Evolutionary conservation across 2,888 invertebrate genomes (phyloP), one percentile per base, ranked within the genome.

Genomic region (Drosophila tanythrix): DNA sequence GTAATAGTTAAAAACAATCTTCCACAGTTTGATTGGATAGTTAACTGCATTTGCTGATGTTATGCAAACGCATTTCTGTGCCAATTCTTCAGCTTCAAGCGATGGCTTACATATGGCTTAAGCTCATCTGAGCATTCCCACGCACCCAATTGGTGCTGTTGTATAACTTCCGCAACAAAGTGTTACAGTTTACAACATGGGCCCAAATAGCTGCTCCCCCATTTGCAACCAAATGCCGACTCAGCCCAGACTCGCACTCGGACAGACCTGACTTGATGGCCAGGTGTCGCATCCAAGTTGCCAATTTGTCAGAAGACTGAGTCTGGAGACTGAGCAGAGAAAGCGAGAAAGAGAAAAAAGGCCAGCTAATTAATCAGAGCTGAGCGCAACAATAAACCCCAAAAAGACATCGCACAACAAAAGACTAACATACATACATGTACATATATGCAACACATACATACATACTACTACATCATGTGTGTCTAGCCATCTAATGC

Each of bases 301-400:
- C 76, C 76, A 76, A 76, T 76, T 76, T 74, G 63, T 64, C 35
- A 5, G 33, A 40, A 59, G 33, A 29, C 25, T 2, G 21, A 29
- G 66, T 55, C 60, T 36, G 36, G 10, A 38, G 50, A 55, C 43
- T 36, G 48, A 55, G 55, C 35, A 59, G 48, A 55, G 21, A 56
- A 43, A 53, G 33, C 11, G 27, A 15, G 43, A 43, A 43, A 35
- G 35, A 35, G 35, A 13, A 57, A 55, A 61, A 65, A 48, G n/a
- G 72, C 48, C 66, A 77, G 57, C 75, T 74, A 76, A 76, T 76
- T 76, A 76, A 74, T 77, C 79, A 77, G 59, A 63, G 77, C 61
- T 63, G 15, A 25, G 36, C 43, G 67, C 73, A 66, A 66, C 73
- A 72, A 61, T 60, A 65, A 66, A 13, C 25, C 13, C 31, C 8